A percentile compares a stretch with the other conserved stretches of the same genome.
phyloP scores from a whole-genome alignment of 2,797 vertebrate species.

The Silurus aristotelis region DNA sequence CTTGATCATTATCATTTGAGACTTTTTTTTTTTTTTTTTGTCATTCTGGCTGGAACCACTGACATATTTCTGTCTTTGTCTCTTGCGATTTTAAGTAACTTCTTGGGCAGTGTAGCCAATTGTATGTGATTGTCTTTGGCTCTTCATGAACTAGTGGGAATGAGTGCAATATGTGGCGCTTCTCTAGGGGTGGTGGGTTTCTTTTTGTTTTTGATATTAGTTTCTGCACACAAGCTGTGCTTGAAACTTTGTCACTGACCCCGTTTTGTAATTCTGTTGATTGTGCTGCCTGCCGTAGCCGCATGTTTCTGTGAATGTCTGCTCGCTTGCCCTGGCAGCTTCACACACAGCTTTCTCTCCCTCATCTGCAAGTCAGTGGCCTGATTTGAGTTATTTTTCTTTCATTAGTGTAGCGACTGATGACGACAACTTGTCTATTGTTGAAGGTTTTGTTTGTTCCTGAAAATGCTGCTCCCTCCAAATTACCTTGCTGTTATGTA shows the following conservation, averaged over 20 bases:
- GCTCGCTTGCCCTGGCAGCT: conserved; percentile 50
- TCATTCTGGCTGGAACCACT: conserved; percentile 44
- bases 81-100: conserved; percentile 8
- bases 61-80: neutral
- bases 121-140: conserved; percentile 72
- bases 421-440: neutral
- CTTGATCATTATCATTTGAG: conserved; percentile 19
- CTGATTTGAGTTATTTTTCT: conserved; percentile 5
- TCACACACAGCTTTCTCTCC: neutral
- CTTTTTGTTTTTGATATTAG: conserved; percentile 31
- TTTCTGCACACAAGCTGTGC: conserved; percentile 36
- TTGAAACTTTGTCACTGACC: conserved; percentile 37
- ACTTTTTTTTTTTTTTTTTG: conserved; percentile 18
- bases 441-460: neutral
- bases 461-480: conserved; percentile 41
- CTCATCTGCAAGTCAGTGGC: conserved; percentile 3
- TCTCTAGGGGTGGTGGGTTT: conserved; percentile 59
- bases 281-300: conserved; percentile 57
- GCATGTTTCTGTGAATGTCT: conserved; percentile 64
- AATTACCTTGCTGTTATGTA: conserved; percentile 48
- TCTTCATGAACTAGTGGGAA: conserved; percentile 55
- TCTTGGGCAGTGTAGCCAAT: conserved; percentile 58
- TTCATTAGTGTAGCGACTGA: conserved; percentile 14
- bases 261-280: conserved; percentile 49
- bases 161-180: conserved; percentile 73